Percentiles rank a stretch among this genome's conserved stretches.
Evolutionary conservation across 2,888 invertebrate genomes (phyloP).

Genomic region (Congeria kusceri): DNA sequence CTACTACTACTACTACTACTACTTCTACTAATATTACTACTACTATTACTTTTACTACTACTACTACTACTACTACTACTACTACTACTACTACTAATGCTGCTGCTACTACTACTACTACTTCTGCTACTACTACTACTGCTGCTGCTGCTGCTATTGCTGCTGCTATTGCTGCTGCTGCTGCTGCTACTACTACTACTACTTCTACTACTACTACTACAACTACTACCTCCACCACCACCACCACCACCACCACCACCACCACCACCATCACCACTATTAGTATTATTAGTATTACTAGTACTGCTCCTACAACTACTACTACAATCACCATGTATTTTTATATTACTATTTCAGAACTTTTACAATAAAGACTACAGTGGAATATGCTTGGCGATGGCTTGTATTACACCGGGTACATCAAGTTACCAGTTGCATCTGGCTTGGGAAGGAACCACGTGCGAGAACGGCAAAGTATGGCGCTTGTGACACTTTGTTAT

Average conservation of each 20-base stretch:
- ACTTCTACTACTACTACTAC: conserved; percentile 50
- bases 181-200: conserved; percentile 53
- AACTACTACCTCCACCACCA: conserved; percentile 26
- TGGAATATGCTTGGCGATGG: too few relatives aligned
- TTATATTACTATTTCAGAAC: neutral
- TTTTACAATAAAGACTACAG: too few relatives aligned
- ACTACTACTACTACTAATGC: conserved; percentile 13
- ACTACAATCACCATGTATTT: neutral
- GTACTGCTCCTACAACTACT: conserved; percentile 31
- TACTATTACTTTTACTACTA: conserved; percentile 13
- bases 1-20: conserved; percentile 46
- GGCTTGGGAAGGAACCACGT: too few relatives aligned
- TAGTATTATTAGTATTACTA: conserved; percentile 33
- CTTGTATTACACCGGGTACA: too few relatives aligned
- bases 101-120: neutral
- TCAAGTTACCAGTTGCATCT: too few relatives aligned
- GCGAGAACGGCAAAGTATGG: too few relatives aligned
- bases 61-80: conserved; percentile 17
- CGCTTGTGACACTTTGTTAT: too few relatives aligned
- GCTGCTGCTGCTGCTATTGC: conserved; percentile 18
- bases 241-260: conserved; percentile 26
- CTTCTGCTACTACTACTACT: conserved; percentile 26
- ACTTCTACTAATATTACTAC: conserved; percentile 18
- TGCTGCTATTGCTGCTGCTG: conserved; percentile 44
- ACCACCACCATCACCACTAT: conserved; percentile 27